Evolutionary conservation across 2,888 invertebrate species (phyloP).

Genomic region (Agrochola circellaris): DNA sequence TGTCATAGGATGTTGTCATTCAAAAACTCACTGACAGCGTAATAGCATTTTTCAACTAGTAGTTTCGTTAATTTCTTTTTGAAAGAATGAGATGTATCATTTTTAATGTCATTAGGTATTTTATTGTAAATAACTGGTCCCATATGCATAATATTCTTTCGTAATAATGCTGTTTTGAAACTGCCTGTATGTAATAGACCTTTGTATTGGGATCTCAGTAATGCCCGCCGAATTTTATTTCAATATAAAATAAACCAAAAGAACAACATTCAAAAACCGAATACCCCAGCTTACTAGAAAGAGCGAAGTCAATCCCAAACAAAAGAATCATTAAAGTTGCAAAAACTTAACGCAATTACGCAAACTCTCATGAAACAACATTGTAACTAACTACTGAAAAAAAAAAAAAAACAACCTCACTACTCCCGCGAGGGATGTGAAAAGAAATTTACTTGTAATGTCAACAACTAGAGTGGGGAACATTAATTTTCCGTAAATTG

Average conservation of each 20-base stretch:
- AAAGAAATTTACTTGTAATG: constrained; percentile 58
- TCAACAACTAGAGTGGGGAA: constrained; percentile 55
- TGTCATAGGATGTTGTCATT: too few species aligned
- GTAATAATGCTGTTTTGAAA: too few species aligned
- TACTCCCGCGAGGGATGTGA: constrained; percentile 40
- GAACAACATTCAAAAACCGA: background rate
- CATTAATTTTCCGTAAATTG: constrained; percentile 65
- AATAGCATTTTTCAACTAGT: too few species aligned
- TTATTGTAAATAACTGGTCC: too few species aligned
- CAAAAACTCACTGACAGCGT: too few species aligned
- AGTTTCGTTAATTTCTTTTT: too few species aligned
- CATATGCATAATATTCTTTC: too few species aligned
- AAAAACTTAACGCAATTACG: constrained; percentile 36
- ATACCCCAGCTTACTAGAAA: background rate
- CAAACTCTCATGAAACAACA: constrained; percentile 22
- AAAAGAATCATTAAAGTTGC: constrained; percentile 14
- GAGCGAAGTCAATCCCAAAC: background rate
- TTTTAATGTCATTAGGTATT: too few species aligned
- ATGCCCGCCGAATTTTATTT: too few species aligned
- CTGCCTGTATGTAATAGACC: too few species aligned
- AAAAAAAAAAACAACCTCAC: constrained; percentile 17
- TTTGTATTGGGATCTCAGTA: too few species aligned
- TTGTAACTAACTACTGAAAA: constrained; percentile 6
- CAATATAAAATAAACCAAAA: background rate
- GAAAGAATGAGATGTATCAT: too few species aligned